Evolutionary conservation across 53 echinoderm and acorn worm species (phyloP).

Genomic region (Zoroaster sp.): DNA sequence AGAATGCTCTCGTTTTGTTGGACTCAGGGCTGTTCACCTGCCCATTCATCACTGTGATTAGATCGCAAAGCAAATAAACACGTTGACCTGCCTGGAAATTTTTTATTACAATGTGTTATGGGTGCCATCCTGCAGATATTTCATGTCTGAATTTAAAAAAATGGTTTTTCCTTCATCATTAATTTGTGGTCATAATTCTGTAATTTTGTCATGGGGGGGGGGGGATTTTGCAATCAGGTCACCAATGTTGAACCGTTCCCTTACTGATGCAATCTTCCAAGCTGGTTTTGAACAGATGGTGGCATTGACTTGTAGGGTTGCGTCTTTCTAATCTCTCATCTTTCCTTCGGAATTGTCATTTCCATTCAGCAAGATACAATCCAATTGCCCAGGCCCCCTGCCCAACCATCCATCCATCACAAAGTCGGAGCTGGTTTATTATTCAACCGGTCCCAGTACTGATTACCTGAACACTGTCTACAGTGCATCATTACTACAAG

Average conservation of each 20-base stretch:
- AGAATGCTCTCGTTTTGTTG: background rate
- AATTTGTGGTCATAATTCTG: background rate
- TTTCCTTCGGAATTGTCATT: too few relatives aligned
- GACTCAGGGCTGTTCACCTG: too few relatives aligned
- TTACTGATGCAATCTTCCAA: too few relatives aligned
- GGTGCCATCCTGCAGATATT: background rate
- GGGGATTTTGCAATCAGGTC: too few relatives aligned
- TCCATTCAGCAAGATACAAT: background rate
- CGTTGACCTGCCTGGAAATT: background rate
- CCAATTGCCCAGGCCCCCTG: background rate
- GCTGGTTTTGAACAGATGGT: too few relatives aligned
- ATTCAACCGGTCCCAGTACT: background rate
- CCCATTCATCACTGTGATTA: background rate
- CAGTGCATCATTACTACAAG: too few relatives aligned
- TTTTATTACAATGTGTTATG: background rate
- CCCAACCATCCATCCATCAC: background rate
- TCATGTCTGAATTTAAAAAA: background rate
- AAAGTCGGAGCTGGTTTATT: background rate
- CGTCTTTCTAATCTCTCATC: too few relatives aligned
- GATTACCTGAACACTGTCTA: background rate
- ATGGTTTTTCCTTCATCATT: background rate
- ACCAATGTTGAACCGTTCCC: too few relatives aligned
- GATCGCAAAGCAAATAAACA: background rate
- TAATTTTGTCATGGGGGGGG: too few relatives aligned
- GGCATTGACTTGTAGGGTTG: too few relatives aligned